Evolutionary conservation across 2,113 vertebrate genomes (phyloP).

Genomic region (Vidua macroura): DNA sequence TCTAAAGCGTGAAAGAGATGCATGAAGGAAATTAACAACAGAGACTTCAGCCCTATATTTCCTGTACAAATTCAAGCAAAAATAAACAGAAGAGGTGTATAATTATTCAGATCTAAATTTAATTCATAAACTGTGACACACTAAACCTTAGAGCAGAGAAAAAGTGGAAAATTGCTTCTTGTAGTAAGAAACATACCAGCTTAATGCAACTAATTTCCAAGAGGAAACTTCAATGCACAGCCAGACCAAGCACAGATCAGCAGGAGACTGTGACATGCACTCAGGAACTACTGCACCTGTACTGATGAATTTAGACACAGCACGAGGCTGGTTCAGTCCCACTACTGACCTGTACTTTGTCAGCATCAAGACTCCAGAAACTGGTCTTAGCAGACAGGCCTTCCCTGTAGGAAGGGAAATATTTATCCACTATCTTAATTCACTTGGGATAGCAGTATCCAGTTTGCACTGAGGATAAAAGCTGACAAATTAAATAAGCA

Average conservation of each 20-base stretch:
- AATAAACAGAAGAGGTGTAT: not conserved
- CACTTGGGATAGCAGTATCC: not conserved
- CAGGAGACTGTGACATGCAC: not conserved
- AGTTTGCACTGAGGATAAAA: not conserved
- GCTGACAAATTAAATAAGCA: not conserved
- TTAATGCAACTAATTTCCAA: not conserved
- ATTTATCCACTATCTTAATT: not conserved
- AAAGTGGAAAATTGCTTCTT: not conserved
- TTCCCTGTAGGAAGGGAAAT: not conserved
- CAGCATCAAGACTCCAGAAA: not conserved
- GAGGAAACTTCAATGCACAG: not conserved
- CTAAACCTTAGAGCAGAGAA: not conserved
- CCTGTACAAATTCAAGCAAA: not conserved
- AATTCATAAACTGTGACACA: not conserved
- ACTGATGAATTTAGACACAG: not conserved
- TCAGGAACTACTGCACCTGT: not conserved
- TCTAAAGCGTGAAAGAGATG: not conserved
- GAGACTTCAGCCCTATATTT: not conserved
- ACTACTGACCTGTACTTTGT: not conserved
- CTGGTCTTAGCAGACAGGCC: not conserved
- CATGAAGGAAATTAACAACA: not conserved
- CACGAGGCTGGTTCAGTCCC: not conserved
- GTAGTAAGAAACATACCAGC: not conserved
- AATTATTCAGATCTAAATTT: not conserved
- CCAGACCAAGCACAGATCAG: rapidly evolving